A percentile compares a stretch with the other conserved stretches of the same genome.
These are phyloP conservation scores for Anoplopoma fimbria DNA, from an alignment of 2,113 vertebrate genomes.

Conservation along the genomic window DNA sequence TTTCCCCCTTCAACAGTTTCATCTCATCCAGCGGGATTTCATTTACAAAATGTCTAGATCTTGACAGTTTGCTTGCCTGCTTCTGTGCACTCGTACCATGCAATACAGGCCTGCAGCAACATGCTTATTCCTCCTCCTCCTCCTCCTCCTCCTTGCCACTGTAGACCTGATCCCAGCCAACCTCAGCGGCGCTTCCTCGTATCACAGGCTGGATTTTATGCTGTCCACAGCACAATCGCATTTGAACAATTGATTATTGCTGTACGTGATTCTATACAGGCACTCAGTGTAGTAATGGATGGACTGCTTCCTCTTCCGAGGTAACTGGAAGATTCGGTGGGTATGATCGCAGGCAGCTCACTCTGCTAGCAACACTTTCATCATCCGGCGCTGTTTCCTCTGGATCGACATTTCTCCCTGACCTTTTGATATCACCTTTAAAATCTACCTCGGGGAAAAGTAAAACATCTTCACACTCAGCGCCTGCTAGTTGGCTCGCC, in stretches of 20 bases:
- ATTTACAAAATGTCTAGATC: slow-evolving; percentile 41
- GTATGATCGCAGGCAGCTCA: slow-evolving; percentile 30
- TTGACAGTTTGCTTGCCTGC: slow-evolving; percentile 41
- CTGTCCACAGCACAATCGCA: slow-evolving; percentile 44
- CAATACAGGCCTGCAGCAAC: slow-evolving; percentile 37
- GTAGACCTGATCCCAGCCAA: slow-evolving; percentile 29
- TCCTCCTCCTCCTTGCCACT: neutral
- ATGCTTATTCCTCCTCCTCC: slow-evolving; percentile 11
- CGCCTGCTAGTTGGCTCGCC: slow-evolving; percentile 67
- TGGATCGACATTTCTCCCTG: slow-evolving; percentile 37
- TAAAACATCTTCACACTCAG: slow-evolving; percentile 48
- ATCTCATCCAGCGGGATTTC: slow-evolving; percentile 44
- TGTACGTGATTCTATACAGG: slow-evolving; percentile 43
- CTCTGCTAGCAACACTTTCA: slow-evolving; percentile 42
- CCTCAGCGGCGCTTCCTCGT: slow-evolving; percentile 16
- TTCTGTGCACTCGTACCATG: slow-evolving; percentile 4
- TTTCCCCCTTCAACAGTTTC: slow-evolving; percentile 35
- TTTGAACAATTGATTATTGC: slow-evolving; percentile 59
- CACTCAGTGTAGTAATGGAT: slow-evolving; percentile 37
- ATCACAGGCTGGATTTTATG: slow-evolving; percentile 43
- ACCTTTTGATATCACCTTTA: slow-evolving; percentile 57
- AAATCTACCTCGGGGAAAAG: slow-evolving; percentile 29
- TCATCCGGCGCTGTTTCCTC: slow-evolving; percentile 43
- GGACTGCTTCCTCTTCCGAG: slow-evolving; percentile 36
- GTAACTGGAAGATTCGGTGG: slow-evolving; percentile 30